A percentile compares a stretch with the other conserved stretches of the same genome.
phyloP scores from a whole-genome alignment of 2,797 vertebrate species.

The Champsocephalus esox region DNA sequence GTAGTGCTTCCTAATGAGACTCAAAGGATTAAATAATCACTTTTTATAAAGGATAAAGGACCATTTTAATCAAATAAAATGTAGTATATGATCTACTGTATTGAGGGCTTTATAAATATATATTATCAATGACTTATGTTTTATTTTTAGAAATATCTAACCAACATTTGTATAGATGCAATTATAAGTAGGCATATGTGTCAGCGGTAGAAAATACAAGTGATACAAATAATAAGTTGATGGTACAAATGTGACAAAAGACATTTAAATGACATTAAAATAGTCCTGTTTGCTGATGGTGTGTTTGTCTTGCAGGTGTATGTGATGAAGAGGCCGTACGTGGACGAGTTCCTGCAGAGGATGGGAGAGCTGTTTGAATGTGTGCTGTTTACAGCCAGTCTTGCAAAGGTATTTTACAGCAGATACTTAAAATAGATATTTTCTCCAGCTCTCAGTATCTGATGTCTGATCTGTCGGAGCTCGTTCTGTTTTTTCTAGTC shows the following conservation, averaged over 20 bases:
- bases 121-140: no score
- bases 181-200: no score
- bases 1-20: no score
- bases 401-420: slow-evolving; percentile 88
- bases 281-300: neutral
- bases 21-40: no score
- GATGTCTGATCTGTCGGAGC: slow-evolving; percentile 41
- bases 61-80: no score
- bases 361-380: slow-evolving; percentile 94
- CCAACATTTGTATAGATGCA: no score
- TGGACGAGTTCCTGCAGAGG: slow-evolving; percentile 91
- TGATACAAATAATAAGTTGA: neutral
- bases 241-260: neutral
- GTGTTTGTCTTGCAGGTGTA: slow-evolving; percentile 85
- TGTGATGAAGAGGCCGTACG: slow-evolving; percentile 92
- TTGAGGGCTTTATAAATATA: no score
- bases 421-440: slow-evolving; percentile 20
- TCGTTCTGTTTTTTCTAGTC: slow-evolving; percentile 49
- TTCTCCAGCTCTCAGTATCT: slow-evolving; percentile 23
- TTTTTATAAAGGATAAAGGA: no score
- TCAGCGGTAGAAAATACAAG: no score
- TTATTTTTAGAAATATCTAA: no score
- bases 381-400: slow-evolving; percentile 92
- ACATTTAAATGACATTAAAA: neutral
- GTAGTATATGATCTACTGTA: no score